These are phyloP conservation scores for Lutjanus campechanus DNA, from an alignment of 2,797 vertebrate species.

Conservation along the genomic window DNA sequence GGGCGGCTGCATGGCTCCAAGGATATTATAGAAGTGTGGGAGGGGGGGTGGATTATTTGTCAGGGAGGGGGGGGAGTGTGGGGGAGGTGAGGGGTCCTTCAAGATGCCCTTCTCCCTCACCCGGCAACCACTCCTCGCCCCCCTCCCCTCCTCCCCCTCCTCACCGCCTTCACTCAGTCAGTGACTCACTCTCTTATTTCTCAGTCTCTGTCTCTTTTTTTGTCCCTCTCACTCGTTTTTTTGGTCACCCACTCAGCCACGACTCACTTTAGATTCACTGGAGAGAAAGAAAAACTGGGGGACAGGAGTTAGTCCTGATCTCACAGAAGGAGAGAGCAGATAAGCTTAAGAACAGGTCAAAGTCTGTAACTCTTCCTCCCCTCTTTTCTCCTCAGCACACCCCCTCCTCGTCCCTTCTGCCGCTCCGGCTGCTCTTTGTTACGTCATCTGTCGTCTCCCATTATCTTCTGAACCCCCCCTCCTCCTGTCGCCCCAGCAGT, in stretches of 20 bases:
- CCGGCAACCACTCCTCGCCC: slow-evolving; percentile 78
- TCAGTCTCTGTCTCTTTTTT: slow-evolving; percentile 63
- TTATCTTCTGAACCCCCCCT: slow-evolving; percentile 72
- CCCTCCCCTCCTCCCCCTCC: slow-evolving; percentile 38
- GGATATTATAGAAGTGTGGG: slow-evolving; percentile 78
- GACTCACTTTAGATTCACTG: slow-evolving; percentile 51
- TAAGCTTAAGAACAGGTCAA: slow-evolving; percentile 72
- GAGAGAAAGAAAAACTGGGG: slow-evolving; percentile 6
- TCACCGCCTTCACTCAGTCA: slow-evolving; percentile 60
- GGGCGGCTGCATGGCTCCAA: slow-evolving; percentile 75
- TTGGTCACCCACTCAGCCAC: slow-evolving; percentile 73
- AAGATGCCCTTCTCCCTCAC: slow-evolving; percentile 87
- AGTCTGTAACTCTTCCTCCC: slow-evolving; percentile 71
- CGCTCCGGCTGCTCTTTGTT: slow-evolving; percentile 83
- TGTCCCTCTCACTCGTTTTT: slow-evolving; percentile 52
- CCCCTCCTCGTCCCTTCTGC: slow-evolving; percentile 65
- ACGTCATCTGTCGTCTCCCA: slow-evolving; percentile 85
- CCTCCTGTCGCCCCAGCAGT: slow-evolving; percentile 69
- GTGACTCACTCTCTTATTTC: slow-evolving; percentile 74
- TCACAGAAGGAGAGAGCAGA: slow-evolving; percentile 41
- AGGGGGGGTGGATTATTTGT: slow-evolving; percentile 70
- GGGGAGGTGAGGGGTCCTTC: slow-evolving; percentile 77
- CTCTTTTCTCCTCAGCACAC: slow-evolving; percentile 37
- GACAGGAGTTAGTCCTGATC: slow-evolving; percentile 40
- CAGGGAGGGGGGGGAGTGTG: slow-evolving; percentile 49